A percentile compares a stretch with the other conserved stretches of the same genome.
phyloP scores from a whole-genome alignment of 2,888 invertebrate species.

The Boloria selene region DNA sequence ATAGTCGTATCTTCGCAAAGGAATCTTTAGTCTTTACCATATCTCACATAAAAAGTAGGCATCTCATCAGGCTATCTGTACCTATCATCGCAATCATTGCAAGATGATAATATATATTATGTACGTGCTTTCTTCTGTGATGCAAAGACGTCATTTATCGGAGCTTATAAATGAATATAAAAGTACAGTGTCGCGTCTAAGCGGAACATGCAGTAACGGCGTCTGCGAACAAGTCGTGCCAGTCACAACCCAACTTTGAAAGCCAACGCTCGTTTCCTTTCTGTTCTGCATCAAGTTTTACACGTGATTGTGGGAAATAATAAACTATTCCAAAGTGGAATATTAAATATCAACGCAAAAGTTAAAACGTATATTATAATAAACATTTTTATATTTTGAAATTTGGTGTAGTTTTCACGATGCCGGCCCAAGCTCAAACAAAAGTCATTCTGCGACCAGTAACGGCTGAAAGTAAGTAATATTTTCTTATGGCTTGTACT shows the following conservation, averaged over 20 bases:
- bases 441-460: constrained; percentile 68
- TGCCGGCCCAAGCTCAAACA: constrained; percentile 68
- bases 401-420: constrained; percentile 43
- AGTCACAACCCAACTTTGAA: constrained; percentile 26
- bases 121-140: constrained; percentile 35
- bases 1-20: too few species aligned
- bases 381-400: constrained; percentile 5
- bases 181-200: constrained; percentile 25
- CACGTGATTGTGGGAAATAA: constrained; percentile 14
- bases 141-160: constrained; percentile 30
- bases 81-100: neutral
- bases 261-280: constrained; percentile 18
- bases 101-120: constrained; percentile 28
- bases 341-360: neutral
- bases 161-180: constrained; percentile 34
- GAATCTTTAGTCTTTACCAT: neutral
- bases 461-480: constrained; percentile 71
- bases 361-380: neutral
- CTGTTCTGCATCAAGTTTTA: constrained; percentile 1
- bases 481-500: constrained; percentile 11
- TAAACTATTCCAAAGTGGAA: constrained; percentile 10
- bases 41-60: neutral
- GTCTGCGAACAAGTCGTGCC: constrained; percentile 14
- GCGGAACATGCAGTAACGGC: constrained; percentile 16
- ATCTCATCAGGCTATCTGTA: constrained; percentile 15